Percentiles rank a stretch among this genome's conserved stretches.
Evolutionary conservation across 2,888 invertebrate species (phyloP).

Genomic region (Cryptosula pallasiana): DNA sequence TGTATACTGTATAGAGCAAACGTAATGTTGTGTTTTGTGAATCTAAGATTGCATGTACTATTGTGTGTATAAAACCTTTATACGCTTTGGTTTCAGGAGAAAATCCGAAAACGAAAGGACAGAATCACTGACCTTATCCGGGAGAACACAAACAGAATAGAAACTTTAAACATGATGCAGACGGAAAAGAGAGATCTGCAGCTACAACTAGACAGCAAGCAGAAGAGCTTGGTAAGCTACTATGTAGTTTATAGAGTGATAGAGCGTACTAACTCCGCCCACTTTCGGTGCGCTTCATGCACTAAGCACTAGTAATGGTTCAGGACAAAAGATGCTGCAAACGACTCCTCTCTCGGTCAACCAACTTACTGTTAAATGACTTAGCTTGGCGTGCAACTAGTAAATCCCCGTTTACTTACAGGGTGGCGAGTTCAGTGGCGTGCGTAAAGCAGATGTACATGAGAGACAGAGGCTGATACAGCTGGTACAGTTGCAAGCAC

Average conservation of each 20-base stretch:
- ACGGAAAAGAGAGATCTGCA: conserved; percentile 43
- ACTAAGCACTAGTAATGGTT: neutral
- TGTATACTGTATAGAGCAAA: too few species aligned
- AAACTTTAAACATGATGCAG: conserved; percentile 45
- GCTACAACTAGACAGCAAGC: conserved; percentile 41
- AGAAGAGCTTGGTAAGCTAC: conserved; percentile 47
- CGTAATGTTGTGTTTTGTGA: too few species aligned
- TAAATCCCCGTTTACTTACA: conserved; percentile 28
- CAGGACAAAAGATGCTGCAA: neutral
- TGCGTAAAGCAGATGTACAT: conserved; percentile 42
- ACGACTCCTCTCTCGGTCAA: neutral
- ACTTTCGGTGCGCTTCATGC: neutral
- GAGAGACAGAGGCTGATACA: conserved; percentile 50
- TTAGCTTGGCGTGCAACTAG: neutral
- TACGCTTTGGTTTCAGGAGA: conserved; percentile 38
- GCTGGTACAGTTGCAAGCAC: conserved; percentile 52
- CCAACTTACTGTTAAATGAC: too few species aligned
- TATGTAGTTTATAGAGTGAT: conserved; percentile 30
- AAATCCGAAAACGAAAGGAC: conserved; percentile 38
- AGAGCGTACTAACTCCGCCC: neutral
- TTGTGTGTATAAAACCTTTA: too few species aligned
- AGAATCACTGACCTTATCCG: conserved; percentile 41
- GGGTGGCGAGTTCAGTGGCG: conserved; percentile 46
- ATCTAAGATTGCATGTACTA: too few species aligned
- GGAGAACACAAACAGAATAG: conserved; percentile 46